Conservation (phyloP, 2,888 invertebrate genomes). For the Eupithecia tripunctaria region DNA sequence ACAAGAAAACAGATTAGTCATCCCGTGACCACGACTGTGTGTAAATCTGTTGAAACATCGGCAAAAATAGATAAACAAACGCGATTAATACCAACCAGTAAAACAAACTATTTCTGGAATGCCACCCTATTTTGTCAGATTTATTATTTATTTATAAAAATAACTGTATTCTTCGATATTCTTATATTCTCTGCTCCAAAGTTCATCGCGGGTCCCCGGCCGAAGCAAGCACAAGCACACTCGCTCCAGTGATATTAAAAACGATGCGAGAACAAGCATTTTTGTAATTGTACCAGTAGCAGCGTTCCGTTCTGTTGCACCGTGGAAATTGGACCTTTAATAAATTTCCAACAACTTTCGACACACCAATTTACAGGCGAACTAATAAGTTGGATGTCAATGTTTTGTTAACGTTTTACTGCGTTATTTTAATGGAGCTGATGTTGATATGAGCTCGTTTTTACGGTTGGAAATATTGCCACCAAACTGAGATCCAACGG, state of each 20-base stretch:
- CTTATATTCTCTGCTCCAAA: neutral
- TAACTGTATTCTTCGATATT: neutral
- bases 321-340: conserved; percentile 43
- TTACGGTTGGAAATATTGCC: neutral
- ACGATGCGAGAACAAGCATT: conserved; percentile 55
- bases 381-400: neutral
- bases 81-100: no score
- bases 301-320: conserved; percentile 38
- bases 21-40: no score
- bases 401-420: neutral
- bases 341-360: conserved; percentile 40
- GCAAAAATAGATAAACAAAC: no score
- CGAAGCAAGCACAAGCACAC: conserved; percentile 37
- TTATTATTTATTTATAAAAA: neutral
- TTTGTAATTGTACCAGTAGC: conserved; percentile 55
- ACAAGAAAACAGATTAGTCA: no score
- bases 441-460: neutral
- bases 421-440: neutral
- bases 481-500: neutral
- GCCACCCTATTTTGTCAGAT: no score
- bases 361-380: conserved; percentile 20
- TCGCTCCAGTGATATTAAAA: conserved; percentile 57
- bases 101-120: no score
- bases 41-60: no score
- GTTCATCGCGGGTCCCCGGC: conserved; percentile 30